A percentile compares a stretch with the other conserved stretches of the same genome.
phyloP scores from a whole-genome alignment of 2,888 invertebrate genomes.

The Lasioglossum lativentre region DNA sequence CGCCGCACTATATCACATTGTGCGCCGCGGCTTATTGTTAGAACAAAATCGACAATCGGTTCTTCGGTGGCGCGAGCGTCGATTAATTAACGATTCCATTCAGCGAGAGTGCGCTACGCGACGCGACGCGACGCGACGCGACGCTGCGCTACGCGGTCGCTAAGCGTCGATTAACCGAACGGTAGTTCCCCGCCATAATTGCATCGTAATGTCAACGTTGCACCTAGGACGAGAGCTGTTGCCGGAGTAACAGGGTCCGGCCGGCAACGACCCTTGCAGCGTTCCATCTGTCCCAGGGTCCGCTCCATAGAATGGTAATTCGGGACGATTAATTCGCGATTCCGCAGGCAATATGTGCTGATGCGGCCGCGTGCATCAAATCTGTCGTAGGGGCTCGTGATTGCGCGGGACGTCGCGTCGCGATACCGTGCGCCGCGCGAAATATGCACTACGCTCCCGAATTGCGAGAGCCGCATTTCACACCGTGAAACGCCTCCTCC shows the following conservation, averaged over 20 bases:
- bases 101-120: not conserved
- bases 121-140: not conserved
- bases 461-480: slow-evolving; percentile 12
- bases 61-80: slow-evolving; percentile 25
- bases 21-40: not conserved
- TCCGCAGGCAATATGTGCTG: slow-evolving; percentile 63
- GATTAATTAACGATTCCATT: slow-evolving; percentile 64
- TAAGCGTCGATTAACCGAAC: slow-evolving; percentile 59
- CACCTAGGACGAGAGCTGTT: slow-evolving; percentile 32
- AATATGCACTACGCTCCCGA: slow-evolving; percentile 32
- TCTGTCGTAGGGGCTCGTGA: slow-evolving; percentile 49
- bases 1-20: not conserved
- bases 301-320: slow-evolving; percentile 63
- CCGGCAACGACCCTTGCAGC: slow-evolving; percentile 46
- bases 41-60: slow-evolving; percentile 28
- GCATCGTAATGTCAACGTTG: slow-evolving; percentile 50
- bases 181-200: slow-evolving; percentile 47
- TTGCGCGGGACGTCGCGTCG: slow-evolving; percentile 43
- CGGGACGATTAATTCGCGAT: slow-evolving; percentile 67
- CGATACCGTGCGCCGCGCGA: slow-evolving; percentile 41
- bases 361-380: slow-evolving; percentile 62
- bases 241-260: slow-evolving; percentile 36
- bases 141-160: slow-evolving; percentile 1
- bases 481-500: not conserved
- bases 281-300: slow-evolving; percentile 49